Evolutionary conservation across 2,888 invertebrate species (phyloP).

Genomic region (Melanotus villosus): DNA sequence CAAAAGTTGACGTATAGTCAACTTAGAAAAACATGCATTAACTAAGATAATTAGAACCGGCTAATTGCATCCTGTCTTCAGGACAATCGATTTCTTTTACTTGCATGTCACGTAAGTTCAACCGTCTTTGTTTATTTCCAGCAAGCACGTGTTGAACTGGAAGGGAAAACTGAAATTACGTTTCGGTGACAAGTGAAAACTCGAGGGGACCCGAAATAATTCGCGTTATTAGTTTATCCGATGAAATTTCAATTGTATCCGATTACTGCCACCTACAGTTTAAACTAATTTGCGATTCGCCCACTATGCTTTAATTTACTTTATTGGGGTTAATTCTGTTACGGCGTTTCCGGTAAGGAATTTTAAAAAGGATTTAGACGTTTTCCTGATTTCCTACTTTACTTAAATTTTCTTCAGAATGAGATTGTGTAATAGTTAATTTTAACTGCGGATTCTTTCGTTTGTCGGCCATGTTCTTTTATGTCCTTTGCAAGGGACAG

Average conservation of each 20-base stretch:
- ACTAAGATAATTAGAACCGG: slow-evolving; percentile 30
- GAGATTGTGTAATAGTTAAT: too few relatives aligned
- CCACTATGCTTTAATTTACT: slow-evolving; percentile 20
- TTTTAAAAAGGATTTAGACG: too few relatives aligned
- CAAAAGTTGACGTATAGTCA: not conserved
- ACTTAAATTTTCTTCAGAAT: too few relatives aligned
- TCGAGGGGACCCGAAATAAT: slow-evolving; percentile 25
- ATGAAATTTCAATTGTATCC: slow-evolving; percentile 30
- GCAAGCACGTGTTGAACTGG: not conserved
- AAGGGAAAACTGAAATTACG: not conserved
- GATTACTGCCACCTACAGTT: slow-evolving; percentile 24
- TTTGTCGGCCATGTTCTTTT: too few relatives aligned
- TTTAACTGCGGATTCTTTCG: too few relatives aligned
- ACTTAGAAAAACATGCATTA: slow-evolving; percentile 16
- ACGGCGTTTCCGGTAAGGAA: not conserved
- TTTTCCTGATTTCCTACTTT: too few relatives aligned
- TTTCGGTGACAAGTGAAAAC: slow-evolving; percentile 17
- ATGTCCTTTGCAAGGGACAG: too few relatives aligned
- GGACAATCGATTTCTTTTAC: slow-evolving; percentile 28
- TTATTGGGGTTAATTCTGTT: slow-evolving; percentile 9
- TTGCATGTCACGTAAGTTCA: slow-evolving; percentile 26
- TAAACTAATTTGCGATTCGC: slow-evolving; percentile 18
- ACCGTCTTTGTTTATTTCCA: not conserved
- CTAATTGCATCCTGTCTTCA: slow-evolving; percentile 33
- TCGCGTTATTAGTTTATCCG: slow-evolving; percentile 28